Evolutionary conservation across 2,113 vertebrate species (phyloP), one percentile per base, ranked within the genome.

Genomic region (Chelonoidis abingdonii): DNA sequence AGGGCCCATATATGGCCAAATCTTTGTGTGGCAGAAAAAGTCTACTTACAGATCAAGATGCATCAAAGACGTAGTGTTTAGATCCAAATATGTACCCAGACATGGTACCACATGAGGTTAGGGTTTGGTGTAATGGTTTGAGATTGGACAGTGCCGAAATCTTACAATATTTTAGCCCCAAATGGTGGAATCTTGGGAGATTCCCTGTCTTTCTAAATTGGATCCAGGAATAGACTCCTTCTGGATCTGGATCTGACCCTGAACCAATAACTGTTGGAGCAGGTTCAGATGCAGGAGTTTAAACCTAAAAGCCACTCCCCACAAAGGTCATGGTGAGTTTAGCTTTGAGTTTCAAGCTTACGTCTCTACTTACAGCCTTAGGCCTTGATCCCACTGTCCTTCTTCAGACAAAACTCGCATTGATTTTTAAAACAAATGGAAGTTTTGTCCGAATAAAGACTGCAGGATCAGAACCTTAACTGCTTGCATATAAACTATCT

Each of bases 401-500:
- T 13, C 41, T 17, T 75, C 22, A 14, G 41, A 69, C 17, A 19
- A 69, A 69, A 69, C 35, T 69, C 65, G 9, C 35, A n/a, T 35
- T 35, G 65, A 27, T 47, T 44, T 76, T 47, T 76, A 76, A 47
- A 38, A 24, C 72, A 41, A 41, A 41, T 41, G 72, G 17, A 41
- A 75, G 38, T 75, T 44, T 41, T 38, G 35, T 41, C 21, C 11
- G 38, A 41, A 44, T 75, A 24, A 41, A 24, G 75, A 76, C 75
- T 76, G 25, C 41, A 44, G 75, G 75, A 44, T 47, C 75, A 76
- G 21, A 14, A 6, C 10, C 6, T 95, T 95, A 97, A 97, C 94
- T 94, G 95, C 92, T 94, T 83, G 89, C 12, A 22, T 88, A 92
- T 85, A 92, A 4, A 17, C 54, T 89, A 95, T 93, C 88, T 85